Evolutionary conservation across 2,797 vertebrate species (phyloP).

Genomic region (Sebastes steindachneri): DNA sequence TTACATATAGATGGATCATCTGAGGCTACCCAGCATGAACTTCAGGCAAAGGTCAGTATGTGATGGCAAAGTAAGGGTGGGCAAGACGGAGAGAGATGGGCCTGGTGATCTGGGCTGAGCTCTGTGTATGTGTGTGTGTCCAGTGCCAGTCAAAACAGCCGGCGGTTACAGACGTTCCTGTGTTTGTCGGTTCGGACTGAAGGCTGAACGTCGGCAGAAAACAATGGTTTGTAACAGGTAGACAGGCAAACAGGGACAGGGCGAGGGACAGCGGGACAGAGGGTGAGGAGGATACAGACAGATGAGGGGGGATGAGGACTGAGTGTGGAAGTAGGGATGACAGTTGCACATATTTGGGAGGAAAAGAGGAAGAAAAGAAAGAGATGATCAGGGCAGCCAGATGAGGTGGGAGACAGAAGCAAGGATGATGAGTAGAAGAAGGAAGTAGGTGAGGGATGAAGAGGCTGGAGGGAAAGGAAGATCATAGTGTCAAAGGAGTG

Average conservation of each 20-base stretch:
- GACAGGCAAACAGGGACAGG: conserved; percentile 43
- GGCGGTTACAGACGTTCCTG: conserved; percentile 28
- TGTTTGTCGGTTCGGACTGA: conserved; percentile 20
- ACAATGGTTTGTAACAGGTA: conserved; percentile 45
- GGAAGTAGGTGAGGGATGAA: not conserved
- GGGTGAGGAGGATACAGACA: conserved; percentile 1
- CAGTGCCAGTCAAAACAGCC: conserved; percentile 34
- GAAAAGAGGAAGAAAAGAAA: not conserved
- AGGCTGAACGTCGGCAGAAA: conserved; percentile 27
- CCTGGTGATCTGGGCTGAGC: not conserved
- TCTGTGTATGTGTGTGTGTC: not conserved
- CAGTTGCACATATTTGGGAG: not conserved
- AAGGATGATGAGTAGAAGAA: not conserved
- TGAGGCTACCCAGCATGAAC: not conserved
- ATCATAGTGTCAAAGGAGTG: not conserved
- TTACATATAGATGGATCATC: not conserved
- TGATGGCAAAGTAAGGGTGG: not conserved
- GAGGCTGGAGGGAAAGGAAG: not conserved
- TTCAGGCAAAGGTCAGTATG: not conserved
- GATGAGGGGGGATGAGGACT: not conserved
- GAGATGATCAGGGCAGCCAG: not conserved
- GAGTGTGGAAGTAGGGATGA: not conserved
- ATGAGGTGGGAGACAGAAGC: not conserved
- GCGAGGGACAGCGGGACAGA: not conserved
- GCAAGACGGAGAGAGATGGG: not conserved